Conservation (phyloP, 2,888 invertebrate species). For the Rhagonycha lutea region DNA sequence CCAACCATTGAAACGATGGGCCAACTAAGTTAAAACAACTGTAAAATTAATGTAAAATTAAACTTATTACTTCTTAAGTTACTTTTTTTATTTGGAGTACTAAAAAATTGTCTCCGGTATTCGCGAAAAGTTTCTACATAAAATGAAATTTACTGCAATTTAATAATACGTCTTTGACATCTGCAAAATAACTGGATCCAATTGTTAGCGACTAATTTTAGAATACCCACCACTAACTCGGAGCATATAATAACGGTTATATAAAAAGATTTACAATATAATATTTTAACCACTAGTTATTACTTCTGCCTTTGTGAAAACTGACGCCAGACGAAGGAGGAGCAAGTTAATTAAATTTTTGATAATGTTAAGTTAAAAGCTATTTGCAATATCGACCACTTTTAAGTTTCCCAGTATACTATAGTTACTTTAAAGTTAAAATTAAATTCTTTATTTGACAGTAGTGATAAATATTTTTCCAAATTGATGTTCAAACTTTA, state of each 20-base stretch:
- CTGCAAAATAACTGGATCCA: neutral
- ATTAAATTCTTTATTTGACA: neutral
- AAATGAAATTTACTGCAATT: neutral
- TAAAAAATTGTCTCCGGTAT: neutral
- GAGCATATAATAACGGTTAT: conserved; percentile 40
- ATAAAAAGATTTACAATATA: conserved; percentile 41
- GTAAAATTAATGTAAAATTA: conserved; percentile 3
- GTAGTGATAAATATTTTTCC: neutral
- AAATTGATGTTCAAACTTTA: neutral
- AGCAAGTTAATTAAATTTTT: conserved; percentile 15
- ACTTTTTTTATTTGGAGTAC: neutral
- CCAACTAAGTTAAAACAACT: neutral
- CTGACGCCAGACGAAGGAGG: conserved; percentile 15
- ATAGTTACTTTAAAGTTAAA: neutral
- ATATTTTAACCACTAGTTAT: conserved; percentile 30
- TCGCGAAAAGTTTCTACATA: neutral
- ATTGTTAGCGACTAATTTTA: neutral
- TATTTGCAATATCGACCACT: conserved; percentile 18
- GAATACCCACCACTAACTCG: neutral
- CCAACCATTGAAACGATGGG: conserved; percentile 10
- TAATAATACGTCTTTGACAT: neutral
- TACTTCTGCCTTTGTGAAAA: conserved; percentile 23
- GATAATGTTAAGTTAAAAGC: neutral
- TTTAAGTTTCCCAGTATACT: conserved; percentile 45
- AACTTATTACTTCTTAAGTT: neutral